Evolutionary conservation across 2,888 invertebrate genomes (phyloP), one percentile per base, ranked within the genome.

Genomic region (Rhaphigaster nebulosa): DNA sequence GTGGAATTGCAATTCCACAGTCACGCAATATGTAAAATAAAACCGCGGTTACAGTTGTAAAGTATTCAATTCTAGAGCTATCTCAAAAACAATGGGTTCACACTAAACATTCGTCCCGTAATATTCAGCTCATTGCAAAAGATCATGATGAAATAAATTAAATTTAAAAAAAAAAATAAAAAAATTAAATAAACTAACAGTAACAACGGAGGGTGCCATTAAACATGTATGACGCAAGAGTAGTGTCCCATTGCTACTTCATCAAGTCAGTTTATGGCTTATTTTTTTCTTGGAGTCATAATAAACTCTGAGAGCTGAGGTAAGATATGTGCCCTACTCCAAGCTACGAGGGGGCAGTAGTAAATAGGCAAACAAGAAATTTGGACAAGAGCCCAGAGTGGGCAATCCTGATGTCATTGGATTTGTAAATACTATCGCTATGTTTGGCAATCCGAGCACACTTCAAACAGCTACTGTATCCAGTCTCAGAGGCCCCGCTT

Each of bases 331-430:
- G 26, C 84, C 45, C 45, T 45, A 84, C 41, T 84, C 84, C n/a
- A 23, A 45, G 84, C 45, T 45, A 84, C 45, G 45, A n/a, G 84
- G 26, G n/a, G 41, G 41, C 84, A n/a, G 45, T 84, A 84, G 84
- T 84, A 84, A 84, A 84, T 84, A 84, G 84, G 45, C 84, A 84
- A 84, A 84, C 45, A 84, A 84, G 84, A 45, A 84, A 45, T 84
- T 84, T 84, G 84, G 84, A 84, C 41, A 45, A n/a, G 84, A 84
- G 84, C 84, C 84, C 45, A 84, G 84, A 45, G 84, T 45, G 41
- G 84, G 84, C 41, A 84, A 84, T 84, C 84, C 84, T 84, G 26
- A 84, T 84, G 84, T 84, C 84, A 84, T 84, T 45, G 45, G 84
- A 84, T 84, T 84, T 84, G 84, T 84, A 84, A 84, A 84, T 84